A percentile compares a stretch with the other conserved stretches of the same genome.
Conservation (phyloP, 2,888 invertebrate species). For the Cerceris rybyensis region DNA sequence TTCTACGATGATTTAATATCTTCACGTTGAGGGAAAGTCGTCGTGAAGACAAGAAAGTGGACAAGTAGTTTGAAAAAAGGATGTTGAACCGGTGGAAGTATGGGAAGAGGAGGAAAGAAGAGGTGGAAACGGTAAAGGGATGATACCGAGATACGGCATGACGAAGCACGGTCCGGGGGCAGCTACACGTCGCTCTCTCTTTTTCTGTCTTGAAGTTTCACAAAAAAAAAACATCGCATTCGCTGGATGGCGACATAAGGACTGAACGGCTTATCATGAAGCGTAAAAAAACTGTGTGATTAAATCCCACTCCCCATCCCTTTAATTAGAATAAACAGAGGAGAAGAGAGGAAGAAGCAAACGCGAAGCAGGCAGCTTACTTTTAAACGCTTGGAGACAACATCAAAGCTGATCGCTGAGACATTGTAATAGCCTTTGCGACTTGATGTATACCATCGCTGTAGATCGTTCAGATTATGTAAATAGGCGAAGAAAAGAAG, state of each 20-base stretch:
- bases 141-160: slow-evolving; percentile 73
- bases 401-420: slow-evolving; percentile 51
- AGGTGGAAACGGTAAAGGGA: slow-evolving; percentile 7
- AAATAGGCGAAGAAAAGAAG: slow-evolving; percentile 44
- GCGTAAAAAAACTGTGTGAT: slow-evolving; percentile 53
- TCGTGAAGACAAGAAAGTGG: slow-evolving; percentile 20
- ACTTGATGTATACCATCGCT: slow-evolving; percentile 48
- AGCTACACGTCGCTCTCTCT: slow-evolving; percentile 76
- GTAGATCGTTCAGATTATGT: slow-evolving; percentile 51
- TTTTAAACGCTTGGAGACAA: slow-evolving; percentile 41
- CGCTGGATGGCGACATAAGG: slow-evolving; percentile 45
- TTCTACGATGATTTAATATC: slow-evolving; percentile 27
- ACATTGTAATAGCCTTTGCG: slow-evolving; percentile 47
- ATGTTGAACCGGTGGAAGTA: slow-evolving; percentile 5
- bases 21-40: slow-evolving; percentile 43
- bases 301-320: slow-evolving; percentile 35
- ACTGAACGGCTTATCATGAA: slow-evolving; percentile 59
- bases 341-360: slow-evolving; percentile 35
- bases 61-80: not conserved
- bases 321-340: slow-evolving; percentile 29
- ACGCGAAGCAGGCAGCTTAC: slow-evolving; percentile 37
- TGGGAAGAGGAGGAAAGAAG: slow-evolving; percentile 8
- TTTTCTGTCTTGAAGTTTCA: slow-evolving; percentile 38
- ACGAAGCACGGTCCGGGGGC: slow-evolving; percentile 78
- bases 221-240: slow-evolving; percentile 39